phyloP scores from a whole-genome alignment of 2,113 vertebrate genomes.

The Nyctereutes procyonoides region DNA sequence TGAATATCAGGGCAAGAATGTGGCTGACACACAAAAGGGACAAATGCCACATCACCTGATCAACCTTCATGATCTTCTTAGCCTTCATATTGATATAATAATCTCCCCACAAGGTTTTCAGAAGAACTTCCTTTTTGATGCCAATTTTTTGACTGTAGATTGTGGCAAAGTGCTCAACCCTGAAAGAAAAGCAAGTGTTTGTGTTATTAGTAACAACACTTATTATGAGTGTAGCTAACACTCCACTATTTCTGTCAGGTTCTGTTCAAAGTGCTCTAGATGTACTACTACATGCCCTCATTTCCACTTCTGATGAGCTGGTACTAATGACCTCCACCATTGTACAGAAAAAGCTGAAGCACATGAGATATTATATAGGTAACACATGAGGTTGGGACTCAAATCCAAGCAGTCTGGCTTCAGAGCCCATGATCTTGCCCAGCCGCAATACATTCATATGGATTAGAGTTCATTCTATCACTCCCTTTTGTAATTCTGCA shows the following conservation, averaged over 20 bases:
- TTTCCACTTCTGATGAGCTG: background rate
- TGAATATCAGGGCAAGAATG: background rate
- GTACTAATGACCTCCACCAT: background rate
- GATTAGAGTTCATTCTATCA: background rate
- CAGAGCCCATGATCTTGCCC: background rate
- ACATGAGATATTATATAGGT: background rate
- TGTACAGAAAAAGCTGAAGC: background rate
- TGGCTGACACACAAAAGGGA: background rate
- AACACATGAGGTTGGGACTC: background rate
- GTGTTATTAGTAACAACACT: background rate
- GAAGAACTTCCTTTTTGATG: constrained; percentile 90
- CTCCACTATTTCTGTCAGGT: background rate
- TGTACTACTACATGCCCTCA: too few relatives aligned
- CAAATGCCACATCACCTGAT: constrained; percentile 89
- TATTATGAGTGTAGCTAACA: background rate
- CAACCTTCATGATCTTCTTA: constrained; percentile 97
- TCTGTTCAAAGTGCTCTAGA: background rate
- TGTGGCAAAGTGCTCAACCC: constrained; percentile 94
- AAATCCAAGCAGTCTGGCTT: background rate
- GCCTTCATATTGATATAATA: constrained; percentile 95
- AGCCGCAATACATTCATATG: background rate
- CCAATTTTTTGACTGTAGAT: constrained; percentile 96
- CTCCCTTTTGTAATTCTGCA: background rate
- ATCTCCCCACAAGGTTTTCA: constrained; percentile 98
- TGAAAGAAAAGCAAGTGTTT: constrained; percentile 82